Base-by-base conservation (phyloP, 2,888 invertebrate species). In the Chalcis sispes region DNA sequence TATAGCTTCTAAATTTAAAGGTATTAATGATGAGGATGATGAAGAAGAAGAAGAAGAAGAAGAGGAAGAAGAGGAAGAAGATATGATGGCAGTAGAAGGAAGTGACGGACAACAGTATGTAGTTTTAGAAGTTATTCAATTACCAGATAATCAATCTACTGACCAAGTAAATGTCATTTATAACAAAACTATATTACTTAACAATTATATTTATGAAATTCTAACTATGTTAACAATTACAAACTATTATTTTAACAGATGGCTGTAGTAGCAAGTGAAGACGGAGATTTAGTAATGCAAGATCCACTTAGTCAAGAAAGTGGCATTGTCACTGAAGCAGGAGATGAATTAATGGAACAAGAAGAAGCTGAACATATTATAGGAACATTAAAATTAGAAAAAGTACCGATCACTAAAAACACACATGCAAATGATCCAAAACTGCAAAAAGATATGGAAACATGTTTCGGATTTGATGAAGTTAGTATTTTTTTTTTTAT, bases 121-220 rank as follows among this genome's bases (percentile, higher is more conserved):
- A 62, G 96, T 97, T n/a, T 90, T 97, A 15, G 96, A 97, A 89
- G 96, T 97, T 10, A 95, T 96, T 56, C 95, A 95, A 82, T 88
- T 95, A 52, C 91, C 91, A 23, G 91, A 91, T 80, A 94, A 93
- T 67, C 94, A 94, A 81, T 93, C 93, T 79, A 90, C 91, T 4
- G 92, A 93, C 65, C 90, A 90, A 87, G 92, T 93, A 80, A 66
- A 10, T 23, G n/a, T 48, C 5, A 23, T 64, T 64, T 23, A 23
- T 48, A 10, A 54, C 50, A 69, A 50, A 20, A 48, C 27, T n/a
- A n/a, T n/a, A n/a, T n/a, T n/a, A n/a, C n/a, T n/a, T n/a, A 36
- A 46, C 0, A 50, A 65, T 29, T 23, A 29, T 29, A 27, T 50
- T 7, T 18, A 3, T 18, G n/a, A n/a, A 23, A 27, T 36, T 25